A percentile compares a stretch with the other conserved stretches of the same genome.
These are phyloP conservation scores for Aleiodes testaceus DNA, from an alignment of 2,888 invertebrate species.

Conservation along the genomic window DNA sequence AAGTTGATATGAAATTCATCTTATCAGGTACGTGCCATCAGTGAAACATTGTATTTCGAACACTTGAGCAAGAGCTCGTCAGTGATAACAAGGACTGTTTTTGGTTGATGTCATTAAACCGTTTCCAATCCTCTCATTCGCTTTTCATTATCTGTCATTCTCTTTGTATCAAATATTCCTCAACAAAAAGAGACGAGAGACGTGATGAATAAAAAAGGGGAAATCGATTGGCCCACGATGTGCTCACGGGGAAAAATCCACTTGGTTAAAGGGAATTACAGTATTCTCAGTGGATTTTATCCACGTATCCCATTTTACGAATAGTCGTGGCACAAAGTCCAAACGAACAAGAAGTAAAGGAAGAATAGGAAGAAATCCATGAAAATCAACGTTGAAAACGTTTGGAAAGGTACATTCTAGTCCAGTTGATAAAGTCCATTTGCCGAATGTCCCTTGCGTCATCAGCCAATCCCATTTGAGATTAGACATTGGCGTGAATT, in stretches of 20 bases:
- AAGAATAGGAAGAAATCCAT: conserved; percentile 19
- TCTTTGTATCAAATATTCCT: conserved; percentile 16
- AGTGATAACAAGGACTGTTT: no score
- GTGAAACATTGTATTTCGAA: conserved; percentile 28
- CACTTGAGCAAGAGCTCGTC: conserved; percentile 18
- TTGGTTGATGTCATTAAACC: no score
- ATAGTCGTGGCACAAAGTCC: conserved; percentile 27
- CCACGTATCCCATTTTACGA: conserved; percentile 17
- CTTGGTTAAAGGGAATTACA: conserved; percentile 19
- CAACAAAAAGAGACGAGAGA: no score
- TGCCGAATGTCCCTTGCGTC: conserved; percentile 58
- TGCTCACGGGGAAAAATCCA: conserved; percentile 15
- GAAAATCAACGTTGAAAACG: conserved; percentile 14
- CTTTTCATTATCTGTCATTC: no score
- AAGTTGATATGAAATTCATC: not conserved
- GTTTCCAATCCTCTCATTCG: no score
- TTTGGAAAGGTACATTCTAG: conserved; percentile 10
- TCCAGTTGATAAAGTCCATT: conserved; percentile 57
- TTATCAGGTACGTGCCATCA: conserved; percentile 40
- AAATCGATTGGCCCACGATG: conserved; percentile 13
- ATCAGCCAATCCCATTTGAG: conserved; percentile 66
- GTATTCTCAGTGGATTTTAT: conserved; percentile 29
- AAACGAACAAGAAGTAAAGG: conserved; percentile 5
- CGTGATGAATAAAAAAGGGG: not conserved
- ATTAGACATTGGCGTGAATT: conserved; percentile 68